phyloP scores from a whole-genome alignment of 2,797 vertebrate species.

The Pangasius sanitwongsei region DNA sequence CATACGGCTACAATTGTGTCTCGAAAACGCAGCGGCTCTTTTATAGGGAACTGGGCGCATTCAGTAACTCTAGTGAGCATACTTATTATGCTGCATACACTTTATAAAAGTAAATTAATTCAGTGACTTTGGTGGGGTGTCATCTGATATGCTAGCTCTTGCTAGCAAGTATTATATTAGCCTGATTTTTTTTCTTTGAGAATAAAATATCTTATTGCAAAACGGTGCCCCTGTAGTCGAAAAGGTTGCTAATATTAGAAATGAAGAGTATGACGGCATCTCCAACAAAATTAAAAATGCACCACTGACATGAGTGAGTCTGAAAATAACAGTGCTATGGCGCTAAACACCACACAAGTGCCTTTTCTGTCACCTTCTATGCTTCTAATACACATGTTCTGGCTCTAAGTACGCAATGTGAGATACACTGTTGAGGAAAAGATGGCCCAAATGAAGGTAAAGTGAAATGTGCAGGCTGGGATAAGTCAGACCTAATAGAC shows the following conservation, averaged over 20 bases:
- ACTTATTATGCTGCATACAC: not conserved
- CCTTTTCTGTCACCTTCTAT: not conserved
- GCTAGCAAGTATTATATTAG: not conserved
- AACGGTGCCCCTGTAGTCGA: not conserved
- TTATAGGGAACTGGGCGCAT: not conserved
- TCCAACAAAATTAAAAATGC: not conserved
- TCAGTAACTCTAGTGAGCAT: not conserved
- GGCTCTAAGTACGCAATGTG: not conserved
- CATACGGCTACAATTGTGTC: not conserved
- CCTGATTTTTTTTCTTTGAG: not conserved
- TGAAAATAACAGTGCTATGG: not conserved
- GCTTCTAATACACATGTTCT: not conserved
- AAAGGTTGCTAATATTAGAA: not conserved
- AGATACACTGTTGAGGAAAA: not conserved
- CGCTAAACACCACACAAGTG: not conserved
- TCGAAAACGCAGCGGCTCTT: not conserved
- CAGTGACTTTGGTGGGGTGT: not conserved
- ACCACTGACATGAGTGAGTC: not conserved
- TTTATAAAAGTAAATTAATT: conserved; percentile 6
- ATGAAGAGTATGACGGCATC: not conserved
- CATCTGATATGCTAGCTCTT: not conserved
- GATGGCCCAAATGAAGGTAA: conserved; percentile 2
- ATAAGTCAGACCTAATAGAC: conserved; percentile 33
- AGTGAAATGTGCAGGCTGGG: conserved; percentile 14
- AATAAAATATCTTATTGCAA: not conserved